Base-by-base conservation (phyloP, 2,888 invertebrate species). In the Latrodectus elegans region DNA sequence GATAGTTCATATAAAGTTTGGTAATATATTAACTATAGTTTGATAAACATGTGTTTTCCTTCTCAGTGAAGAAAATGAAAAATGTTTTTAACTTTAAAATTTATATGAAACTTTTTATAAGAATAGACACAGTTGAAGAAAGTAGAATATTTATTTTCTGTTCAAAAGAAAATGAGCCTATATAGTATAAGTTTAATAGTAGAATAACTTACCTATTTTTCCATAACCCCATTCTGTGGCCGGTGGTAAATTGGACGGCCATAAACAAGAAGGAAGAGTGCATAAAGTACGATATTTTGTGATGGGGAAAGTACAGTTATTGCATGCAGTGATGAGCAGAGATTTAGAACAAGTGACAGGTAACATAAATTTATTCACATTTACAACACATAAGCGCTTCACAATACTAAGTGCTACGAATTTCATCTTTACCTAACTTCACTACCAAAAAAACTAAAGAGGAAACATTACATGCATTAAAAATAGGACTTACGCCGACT, bases 181-280 rank as follows among this genome's bases (percentile, higher is more conserved):
- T 38, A 38, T 38, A 38, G 38, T 38, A 38, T 38, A 38, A 38
- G 6, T 6, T 38, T 38, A 6, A 38, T 6, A 38, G 38, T 38
- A 38, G 38, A 38, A 38, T 60, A 60, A 79, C 79, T 79, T 72
- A 85, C 85, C 85, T 52, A 26, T 38, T n/a, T 51, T 26, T 9
- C 70, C 85, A 64, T 85, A 85, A 1, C 85, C 85, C 85, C 85
- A 85, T 60, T 85, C 85, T 8, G 85, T 85, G 8, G 85, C 79
- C 9, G 79, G 78, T 9, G 85, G 85, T 64, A 85, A 64, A 64
- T 85, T 22, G 8, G 78, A 26, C 12, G 85, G 85, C 85, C 85
- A 85, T 49, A 85, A 26, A 38, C 85, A 85, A 8, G 52, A 73
- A 15, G 79, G 74, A 12, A 72, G 49, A 15, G 75, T 51, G 70